Conservation (phyloP, 2,113 vertebrate species). For the Aphelocoma coerulescens region DNA sequence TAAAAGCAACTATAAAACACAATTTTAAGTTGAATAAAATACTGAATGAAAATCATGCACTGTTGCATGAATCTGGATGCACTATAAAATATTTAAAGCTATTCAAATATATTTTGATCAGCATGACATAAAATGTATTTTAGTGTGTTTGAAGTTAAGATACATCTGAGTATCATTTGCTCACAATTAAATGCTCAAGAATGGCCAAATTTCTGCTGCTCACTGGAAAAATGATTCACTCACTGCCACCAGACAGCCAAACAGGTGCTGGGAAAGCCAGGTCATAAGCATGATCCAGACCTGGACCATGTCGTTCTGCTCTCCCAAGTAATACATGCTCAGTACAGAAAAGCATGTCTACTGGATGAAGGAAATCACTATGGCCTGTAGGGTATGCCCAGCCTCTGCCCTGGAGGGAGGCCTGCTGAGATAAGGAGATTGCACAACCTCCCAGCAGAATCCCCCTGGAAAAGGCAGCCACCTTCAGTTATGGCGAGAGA, state of each 20-base stretch:
- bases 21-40: neutral
- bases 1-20: neutral
- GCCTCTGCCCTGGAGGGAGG: too few relatives aligned
- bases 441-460: too few relatives aligned
- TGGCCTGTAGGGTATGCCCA: too few relatives aligned
- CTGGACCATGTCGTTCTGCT: neutral
- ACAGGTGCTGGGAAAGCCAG: neutral
- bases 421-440: too few relatives aligned
- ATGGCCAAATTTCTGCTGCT: neutral
- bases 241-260: neutral
- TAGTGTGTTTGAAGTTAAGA: neutral
- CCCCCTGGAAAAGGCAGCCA: too few relatives aligned
- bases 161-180: neutral
- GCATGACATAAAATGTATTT: neutral
- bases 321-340: accelerated
- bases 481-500: too few relatives aligned
- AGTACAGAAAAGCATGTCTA: neutral
- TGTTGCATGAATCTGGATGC: neutral
- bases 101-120: neutral
- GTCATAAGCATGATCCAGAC: neutral
- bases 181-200: neutral
- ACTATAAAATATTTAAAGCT: neutral
- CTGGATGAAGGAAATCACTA: neutral
- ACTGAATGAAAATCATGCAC: neutral
- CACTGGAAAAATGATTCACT: neutral